A percentile compares a stretch with the other conserved stretches of the same genome.
Evolutionary conservation across 1,140 invertebrate species (phyloP).

Genomic region (Lethocerus indicus): DNA sequence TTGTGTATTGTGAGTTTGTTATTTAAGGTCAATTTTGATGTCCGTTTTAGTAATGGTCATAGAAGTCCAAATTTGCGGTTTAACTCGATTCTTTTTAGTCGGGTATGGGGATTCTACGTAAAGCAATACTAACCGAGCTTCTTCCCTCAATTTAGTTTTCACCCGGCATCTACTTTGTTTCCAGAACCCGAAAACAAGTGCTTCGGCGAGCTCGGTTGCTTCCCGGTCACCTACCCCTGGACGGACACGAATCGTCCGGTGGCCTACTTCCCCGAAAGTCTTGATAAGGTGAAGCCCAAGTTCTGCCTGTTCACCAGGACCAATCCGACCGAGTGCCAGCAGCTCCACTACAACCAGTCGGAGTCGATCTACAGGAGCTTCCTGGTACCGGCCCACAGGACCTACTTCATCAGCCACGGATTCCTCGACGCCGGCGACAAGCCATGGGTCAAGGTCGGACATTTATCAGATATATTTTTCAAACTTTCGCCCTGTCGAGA

Average conservation of each 20-base stretch:
- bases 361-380: constrained; percentile 37
- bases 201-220: constrained; percentile 66
- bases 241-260: constrained; percentile 53
- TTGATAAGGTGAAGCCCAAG: constrained; percentile 33
- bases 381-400: constrained; percentile 37
- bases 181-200: no score
- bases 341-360: constrained; percentile 41
- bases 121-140: no score
- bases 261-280: constrained; percentile 51
- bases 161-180: no score
- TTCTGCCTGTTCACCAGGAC: constrained; percentile 30
- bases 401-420: constrained; percentile 67
- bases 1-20: no score
- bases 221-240: constrained; percentile 64
- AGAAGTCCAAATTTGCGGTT: no score
- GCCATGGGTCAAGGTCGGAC: constrained; percentile 44
- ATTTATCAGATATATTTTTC: no score
- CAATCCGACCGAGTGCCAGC: constrained; percentile 32
- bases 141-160: no score
- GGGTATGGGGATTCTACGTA: no score
- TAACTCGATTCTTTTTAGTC: no score
- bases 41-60: no score
- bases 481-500: no score
- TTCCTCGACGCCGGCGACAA: constrained; percentile 68
- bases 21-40: no score